These are phyloP conservation scores for Coreius guichenoti DNA, from an alignment of 2,797 vertebrate genomes.

Conservation along the genomic window DNA sequence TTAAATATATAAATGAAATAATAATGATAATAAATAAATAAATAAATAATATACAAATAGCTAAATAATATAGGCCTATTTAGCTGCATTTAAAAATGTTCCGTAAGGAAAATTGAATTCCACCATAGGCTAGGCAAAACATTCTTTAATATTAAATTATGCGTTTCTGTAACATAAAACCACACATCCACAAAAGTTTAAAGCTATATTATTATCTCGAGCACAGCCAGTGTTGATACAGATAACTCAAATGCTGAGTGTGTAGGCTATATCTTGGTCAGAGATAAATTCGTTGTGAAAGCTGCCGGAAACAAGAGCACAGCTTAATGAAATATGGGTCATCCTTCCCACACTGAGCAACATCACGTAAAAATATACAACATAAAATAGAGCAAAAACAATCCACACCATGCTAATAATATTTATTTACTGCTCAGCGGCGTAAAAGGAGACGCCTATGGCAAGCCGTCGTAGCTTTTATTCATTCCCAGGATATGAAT, in stretches of 20 bases:
- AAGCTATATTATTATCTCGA: constrained; percentile 9
- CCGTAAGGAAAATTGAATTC: background rate
- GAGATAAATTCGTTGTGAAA: constrained; percentile 71
- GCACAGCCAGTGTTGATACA: constrained; percentile 14
- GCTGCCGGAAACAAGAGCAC: constrained; percentile 70
- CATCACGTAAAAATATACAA: constrained; percentile 36
- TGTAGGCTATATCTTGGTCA: constrained; percentile 42
- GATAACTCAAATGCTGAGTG: constrained; percentile 33
- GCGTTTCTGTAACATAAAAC: background rate
- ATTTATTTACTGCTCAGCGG: background rate
- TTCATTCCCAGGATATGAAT: background rate
- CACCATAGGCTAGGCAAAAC: background rate
- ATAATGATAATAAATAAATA: too few species aligned
- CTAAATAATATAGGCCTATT: background rate
- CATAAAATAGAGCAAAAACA: background rate
- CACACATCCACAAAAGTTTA: background rate
- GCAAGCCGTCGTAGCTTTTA: background rate
- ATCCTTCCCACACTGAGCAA: constrained; percentile 60
- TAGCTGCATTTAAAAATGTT: background rate
- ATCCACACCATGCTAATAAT: constrained; percentile 2
- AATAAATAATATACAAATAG: background rate
- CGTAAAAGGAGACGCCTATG: background rate
- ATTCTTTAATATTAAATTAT: background rate
- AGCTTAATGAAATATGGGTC: constrained; percentile 72
- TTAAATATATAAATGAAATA: too few species aligned